These are phyloP conservation scores for Cryptophagus acutangulus DNA, from an alignment of 2,888 invertebrate species.

Conservation along the genomic window DNA sequence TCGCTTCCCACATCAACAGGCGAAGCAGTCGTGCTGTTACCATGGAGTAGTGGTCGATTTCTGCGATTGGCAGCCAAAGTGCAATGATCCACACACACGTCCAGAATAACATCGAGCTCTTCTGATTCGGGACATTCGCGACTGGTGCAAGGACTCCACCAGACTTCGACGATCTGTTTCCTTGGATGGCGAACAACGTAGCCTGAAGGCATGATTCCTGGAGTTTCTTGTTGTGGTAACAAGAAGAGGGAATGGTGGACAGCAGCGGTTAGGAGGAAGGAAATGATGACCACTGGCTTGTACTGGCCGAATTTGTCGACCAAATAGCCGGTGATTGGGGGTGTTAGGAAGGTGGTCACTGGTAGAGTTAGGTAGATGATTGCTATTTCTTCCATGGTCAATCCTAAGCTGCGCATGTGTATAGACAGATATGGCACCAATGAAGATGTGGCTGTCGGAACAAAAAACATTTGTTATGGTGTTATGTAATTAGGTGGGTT, in stretches of 20 bases:
- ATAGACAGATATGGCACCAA: constrained; percentile 81
- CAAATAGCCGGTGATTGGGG: constrained; percentile 77
- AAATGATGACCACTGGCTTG: constrained; percentile 75
- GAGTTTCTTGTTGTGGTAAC: constrained; percentile 75
- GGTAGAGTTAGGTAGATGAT: constrained; percentile 82
- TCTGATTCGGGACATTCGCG: constrained; percentile 73
- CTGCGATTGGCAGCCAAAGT: constrained; percentile 50
- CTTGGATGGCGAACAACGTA: constrained; percentile 72
- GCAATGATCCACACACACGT: constrained; percentile 70
- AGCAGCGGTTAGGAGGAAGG: constrained; percentile 69
- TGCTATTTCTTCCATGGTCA: constrained; percentile 81
- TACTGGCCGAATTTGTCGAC: constrained; percentile 85
- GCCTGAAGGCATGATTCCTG: constrained; percentile 68
- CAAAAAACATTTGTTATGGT: constrained; percentile 12
- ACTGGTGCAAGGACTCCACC: constrained; percentile 80
- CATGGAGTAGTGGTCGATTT: constrained; percentile 22
- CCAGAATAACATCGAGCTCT: constrained; percentile 66
- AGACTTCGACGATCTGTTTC: constrained; percentile 68
- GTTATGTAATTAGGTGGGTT: constrained; percentile 13
- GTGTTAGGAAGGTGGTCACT: constrained; percentile 79
- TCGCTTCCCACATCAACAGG: constrained; percentile 51
- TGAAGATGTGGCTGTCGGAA: constrained; percentile 74
- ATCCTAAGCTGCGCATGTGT: constrained; percentile 85
- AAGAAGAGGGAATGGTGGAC: constrained; percentile 75
- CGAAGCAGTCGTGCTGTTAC: constrained; percentile 29